These are phyloP conservation scores for Raja brachyura DNA, from an alignment of 2,113 vertebrate species.

Conservation along the genomic window DNA sequence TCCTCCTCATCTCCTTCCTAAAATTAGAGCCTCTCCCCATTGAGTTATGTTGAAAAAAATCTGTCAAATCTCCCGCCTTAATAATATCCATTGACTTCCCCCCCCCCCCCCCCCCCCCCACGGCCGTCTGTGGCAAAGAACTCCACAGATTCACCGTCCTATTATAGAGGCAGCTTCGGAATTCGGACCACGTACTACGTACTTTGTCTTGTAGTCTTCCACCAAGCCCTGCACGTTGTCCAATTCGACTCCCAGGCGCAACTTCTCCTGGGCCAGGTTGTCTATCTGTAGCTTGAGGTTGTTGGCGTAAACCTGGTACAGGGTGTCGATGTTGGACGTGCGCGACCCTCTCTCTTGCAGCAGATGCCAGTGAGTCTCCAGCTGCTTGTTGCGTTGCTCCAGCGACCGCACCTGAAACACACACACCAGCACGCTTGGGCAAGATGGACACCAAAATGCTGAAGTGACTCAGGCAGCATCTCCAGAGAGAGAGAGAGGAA, in stretches of 20 bases:
- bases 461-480: no score
- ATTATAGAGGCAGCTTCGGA: not conserved
- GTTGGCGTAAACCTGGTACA: conserved; percentile 70
- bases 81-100: no score
- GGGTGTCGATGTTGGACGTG: conserved; percentile 59
- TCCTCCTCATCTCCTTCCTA: no score
- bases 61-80: no score
- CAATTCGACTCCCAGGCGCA: conserved; percentile 66
- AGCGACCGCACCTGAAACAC: conserved; percentile 69
- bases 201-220: conserved; percentile 84
- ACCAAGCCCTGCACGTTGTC: conserved; percentile 66
- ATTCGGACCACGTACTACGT: conserved; percentile 57
- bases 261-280: conserved; percentile 65
- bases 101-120: no score
- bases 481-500: no score
- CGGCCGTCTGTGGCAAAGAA: no score
- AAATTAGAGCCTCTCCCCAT: no score
- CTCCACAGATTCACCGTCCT: not conserved
- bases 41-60: no score
- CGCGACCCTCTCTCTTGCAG: conserved; percentile 68
- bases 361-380: conserved; percentile 85
- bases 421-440: not conserved
- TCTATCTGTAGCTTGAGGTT: conserved; percentile 71
- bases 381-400: conserved; percentile 88
- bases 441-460: no score